Evolutionary conservation across 2,113 vertebrate genomes (phyloP), one percentile per base, ranked within the genome.

Genomic region (Cichladusa arquata): DNA sequence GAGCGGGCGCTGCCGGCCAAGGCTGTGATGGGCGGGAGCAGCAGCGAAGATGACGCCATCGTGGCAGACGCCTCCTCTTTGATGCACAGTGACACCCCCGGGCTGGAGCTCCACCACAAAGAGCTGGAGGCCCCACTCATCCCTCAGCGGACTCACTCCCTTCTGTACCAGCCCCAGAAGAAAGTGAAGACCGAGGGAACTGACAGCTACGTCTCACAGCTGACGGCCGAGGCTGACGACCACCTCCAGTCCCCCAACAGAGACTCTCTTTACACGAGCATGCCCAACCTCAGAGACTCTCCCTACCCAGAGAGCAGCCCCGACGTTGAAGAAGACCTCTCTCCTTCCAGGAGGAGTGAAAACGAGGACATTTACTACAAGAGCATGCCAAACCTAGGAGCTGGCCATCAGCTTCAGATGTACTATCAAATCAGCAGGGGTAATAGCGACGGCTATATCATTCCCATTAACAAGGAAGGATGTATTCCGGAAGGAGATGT

Each of bases 121-220:
- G 98, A 99, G 92, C 98, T 99, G 12, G 99, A 99, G 97, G 99
- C 99, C 3, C 99, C 99, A 0, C 99, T 99, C 94, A 99, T 99
- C 96, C 99, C 99, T 70, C 99, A 99, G 96, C 98, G 99, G 98
- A 99, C 99, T 99, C 99, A 99, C 98, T 99, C 99, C 92, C 99
- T 99, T 98, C 99, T 99, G 96, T 99, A 99, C 92, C 99, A 99
- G 66, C 99, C 99, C 40, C 99, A 99, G 99, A 99, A 99, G 98
- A 99, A 99, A 97, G 99, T 97, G 98, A 99, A 98, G 98, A 97
- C 98, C 8, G 98, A 98, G 96, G 98, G 98, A 64, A 98, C 98
- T 0, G 98, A 99, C 77, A 98, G 98, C 97, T 99, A 99, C 8
- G 98, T 98, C 95, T 98, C 98, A 36, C 98, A 99, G 98, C 98